These are phyloP conservation scores for Brachypteracias leptosomus DNA, from an alignment of 2,113 vertebrate species.

Conservation along the genomic window DNA sequence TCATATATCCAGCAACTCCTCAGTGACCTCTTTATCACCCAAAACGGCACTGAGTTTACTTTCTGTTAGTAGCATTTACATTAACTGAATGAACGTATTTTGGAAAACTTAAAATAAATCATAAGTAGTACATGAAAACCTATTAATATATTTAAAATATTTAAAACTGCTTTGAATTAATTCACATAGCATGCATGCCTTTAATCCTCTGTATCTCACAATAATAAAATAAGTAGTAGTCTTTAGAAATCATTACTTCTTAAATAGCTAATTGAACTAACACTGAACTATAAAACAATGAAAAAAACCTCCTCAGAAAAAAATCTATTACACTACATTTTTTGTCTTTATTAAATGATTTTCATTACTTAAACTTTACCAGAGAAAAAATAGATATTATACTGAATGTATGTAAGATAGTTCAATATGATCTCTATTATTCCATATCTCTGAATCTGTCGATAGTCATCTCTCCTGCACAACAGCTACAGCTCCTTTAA, in stretches of 20 bases:
- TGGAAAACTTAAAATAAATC: background rate
- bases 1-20: background rate
- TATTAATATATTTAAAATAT: background rate
- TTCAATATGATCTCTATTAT: background rate
- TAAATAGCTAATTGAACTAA: background rate
- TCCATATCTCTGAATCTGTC: background rate
- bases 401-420: background rate
- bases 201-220: background rate
- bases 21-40: constrained; percentile 23
- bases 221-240: constrained; percentile 5
- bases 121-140: background rate
- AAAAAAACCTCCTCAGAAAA: background rate
- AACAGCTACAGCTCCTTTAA: constrained; percentile 29
- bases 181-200: background rate
- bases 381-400: background rate
- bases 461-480: background rate
- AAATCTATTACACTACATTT: background rate
- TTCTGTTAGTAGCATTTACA: background rate
- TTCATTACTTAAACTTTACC: constrained; percentile 17
- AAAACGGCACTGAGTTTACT: background rate
- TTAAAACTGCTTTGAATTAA: background rate
- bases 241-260: constrained; percentile 10
- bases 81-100: background rate
- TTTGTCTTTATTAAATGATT: background rate
- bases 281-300: background rate